Conservation (phyloP, 2,888 invertebrate genomes). For the Maniola hyperantus region DNA sequence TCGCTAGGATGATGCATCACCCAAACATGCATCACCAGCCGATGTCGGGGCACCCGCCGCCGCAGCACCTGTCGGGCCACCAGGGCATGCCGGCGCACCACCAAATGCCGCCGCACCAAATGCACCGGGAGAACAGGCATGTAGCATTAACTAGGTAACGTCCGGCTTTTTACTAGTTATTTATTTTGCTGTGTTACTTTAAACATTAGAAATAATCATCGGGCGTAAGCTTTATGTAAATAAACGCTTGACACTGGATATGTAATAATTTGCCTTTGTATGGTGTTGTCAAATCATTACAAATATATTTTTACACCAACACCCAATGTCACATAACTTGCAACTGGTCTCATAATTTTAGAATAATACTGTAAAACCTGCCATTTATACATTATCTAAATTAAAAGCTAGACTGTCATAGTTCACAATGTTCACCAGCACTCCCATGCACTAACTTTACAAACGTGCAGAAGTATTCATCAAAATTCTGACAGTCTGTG, state of each 20-base stretch:
- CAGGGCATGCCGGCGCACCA: slow-evolving; percentile 81
- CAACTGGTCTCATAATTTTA: too few species aligned
- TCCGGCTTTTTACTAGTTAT: slow-evolving; percentile 60
- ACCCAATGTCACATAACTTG: background rate
- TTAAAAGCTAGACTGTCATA: too few species aligned
- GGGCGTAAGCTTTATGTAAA: background rate
- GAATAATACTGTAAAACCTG: too few species aligned
- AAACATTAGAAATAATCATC: background rate
- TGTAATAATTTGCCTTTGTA: background rate
- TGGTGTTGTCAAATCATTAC: background rate
- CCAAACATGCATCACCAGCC: slow-evolving; percentile 82
- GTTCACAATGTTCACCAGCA: too few species aligned
- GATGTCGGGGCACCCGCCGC: slow-evolving; percentile 78
- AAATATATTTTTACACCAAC: background rate
- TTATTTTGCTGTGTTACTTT: slow-evolving; percentile 51
- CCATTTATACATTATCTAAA: too few species aligned
- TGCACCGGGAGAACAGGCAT: slow-evolving; percentile 85
- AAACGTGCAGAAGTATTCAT: too few species aligned
- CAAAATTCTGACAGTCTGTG: too few species aligned
- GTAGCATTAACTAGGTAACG: slow-evolving; percentile 79
- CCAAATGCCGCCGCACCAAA: slow-evolving; percentile 84
- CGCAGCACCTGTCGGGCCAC: slow-evolving; percentile 71
- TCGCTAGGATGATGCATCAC: slow-evolving; percentile 80
- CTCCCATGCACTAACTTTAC: too few species aligned
- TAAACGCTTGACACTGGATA: background rate